Conservation (phyloP, 2,113 vertebrate species). For the Vireo altiloquus region DNA sequence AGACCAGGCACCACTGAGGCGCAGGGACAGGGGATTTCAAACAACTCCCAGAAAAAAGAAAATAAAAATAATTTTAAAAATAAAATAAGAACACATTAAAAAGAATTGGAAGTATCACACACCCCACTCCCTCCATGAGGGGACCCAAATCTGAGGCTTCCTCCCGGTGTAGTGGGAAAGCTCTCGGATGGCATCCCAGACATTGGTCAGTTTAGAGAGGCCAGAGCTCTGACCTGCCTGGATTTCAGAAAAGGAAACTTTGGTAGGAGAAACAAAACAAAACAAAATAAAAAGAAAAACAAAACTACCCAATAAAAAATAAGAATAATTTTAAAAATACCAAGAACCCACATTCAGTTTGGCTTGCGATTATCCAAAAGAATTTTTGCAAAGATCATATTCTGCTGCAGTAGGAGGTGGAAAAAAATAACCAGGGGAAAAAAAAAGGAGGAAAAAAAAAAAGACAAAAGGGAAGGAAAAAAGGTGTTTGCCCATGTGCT, state of each 20-base stretch:
- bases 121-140: not conserved
- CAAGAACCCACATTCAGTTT: not conserved
- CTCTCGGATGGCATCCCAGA: fast-evolving
- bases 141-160: not conserved
- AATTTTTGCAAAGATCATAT: not conserved
- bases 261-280: not conserved
- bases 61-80: not conserved
- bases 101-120: not conserved
- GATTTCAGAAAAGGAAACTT: not conserved
- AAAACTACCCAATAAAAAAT: not conserved
- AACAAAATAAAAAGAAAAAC: not conserved
- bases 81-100: not conserved
- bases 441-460: not conserved
- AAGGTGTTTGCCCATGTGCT: slow-evolving; percentile 62
- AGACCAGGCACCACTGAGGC: not conserved
- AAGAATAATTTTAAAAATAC: not conserved
- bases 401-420: not conserved
- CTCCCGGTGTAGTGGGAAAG: not conserved
- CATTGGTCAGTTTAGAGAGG: not conserved
- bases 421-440: not conserved
- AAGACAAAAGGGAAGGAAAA: not conserved
- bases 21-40: not conserved
- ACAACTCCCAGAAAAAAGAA: not conserved
- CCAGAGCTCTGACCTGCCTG: not conserved
- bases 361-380: not conserved